Conservation (phyloP, 2,797 vertebrate genomes). For the Naso thynnoides region DNA sequence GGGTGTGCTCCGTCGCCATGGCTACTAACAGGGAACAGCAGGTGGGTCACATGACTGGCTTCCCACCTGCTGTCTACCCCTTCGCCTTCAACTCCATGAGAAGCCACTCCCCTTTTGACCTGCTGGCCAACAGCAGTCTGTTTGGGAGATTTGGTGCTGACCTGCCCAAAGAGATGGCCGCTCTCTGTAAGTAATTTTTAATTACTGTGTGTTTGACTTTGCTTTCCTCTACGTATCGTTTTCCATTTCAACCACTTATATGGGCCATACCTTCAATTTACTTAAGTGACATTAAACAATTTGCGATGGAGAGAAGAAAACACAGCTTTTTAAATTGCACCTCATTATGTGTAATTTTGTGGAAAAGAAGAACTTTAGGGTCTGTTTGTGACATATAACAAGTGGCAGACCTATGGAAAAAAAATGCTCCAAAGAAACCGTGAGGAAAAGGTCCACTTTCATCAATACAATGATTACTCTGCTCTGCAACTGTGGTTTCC, state of each 20-base stretch:
- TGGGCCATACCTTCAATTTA: constrained; percentile 40
- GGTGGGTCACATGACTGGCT: constrained; percentile 91
- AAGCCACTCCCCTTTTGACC: constrained; percentile 92
- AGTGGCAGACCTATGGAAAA: constrained; percentile 21
- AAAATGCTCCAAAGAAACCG: constrained; percentile 46
- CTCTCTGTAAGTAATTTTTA: constrained; percentile 90
- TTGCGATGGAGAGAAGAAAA: constrained; percentile 59
- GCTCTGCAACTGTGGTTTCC: constrained; percentile 71
- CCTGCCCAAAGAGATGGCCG: constrained; percentile 95
- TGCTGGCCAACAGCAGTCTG: constrained; percentile 90
- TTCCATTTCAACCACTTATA: constrained; percentile 45
- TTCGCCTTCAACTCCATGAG: constrained; percentile 92
- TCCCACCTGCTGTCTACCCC: constrained; percentile 91
- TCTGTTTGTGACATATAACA: constrained; percentile 70
- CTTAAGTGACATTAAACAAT: constrained; percentile 58
- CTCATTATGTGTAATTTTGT: constrained; percentile 78
- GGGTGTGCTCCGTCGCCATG: constrained; percentile 82
- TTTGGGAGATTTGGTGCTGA: constrained; percentile 92
- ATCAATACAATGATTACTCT: constrained; percentile 72
- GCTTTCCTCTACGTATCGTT: constrained; percentile 34
- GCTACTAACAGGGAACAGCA: constrained; percentile 93
- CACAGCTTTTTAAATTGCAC: constrained; percentile 66
- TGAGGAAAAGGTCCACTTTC: constrained; percentile 61
- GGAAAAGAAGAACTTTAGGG: constrained; percentile 70
- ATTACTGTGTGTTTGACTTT: constrained; percentile 31